Evolutionary conservation across 2,797 vertebrate species (phyloP).

Genomic region (Antennarius maculatus): DNA sequence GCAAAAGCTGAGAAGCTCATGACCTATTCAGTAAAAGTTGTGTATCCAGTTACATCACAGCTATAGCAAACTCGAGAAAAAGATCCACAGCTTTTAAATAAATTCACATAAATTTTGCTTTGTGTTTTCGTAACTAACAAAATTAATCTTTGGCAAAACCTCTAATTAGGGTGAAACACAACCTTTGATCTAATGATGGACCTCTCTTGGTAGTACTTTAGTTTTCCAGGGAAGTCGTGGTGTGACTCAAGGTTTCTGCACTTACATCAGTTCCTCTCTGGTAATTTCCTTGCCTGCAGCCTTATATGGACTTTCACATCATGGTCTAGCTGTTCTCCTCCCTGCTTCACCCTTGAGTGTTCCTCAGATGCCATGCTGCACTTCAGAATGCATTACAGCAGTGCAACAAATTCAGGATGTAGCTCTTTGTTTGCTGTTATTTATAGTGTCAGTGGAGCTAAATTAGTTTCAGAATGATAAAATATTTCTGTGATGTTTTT

Average conservation of each 20-base stretch:
- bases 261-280: conserved; percentile 90
- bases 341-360: conserved; percentile 56
- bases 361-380: conserved; percentile 59
- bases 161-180: conserved; percentile 40
- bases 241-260: conserved; percentile 94
- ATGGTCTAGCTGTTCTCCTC: conserved; percentile 63
- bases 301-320: conserved; percentile 90
- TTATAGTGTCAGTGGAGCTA: background rate
- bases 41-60: background rate
- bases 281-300: conserved; percentile 88
- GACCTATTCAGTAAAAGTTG: conserved; percentile 22
- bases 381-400: conserved; percentile 46
- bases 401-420: conserved; percentile 16
- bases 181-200: conserved; percentile 28
- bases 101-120: conserved; percentile 12
- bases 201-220: conserved; percentile 77
- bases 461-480: conserved; percentile 5
- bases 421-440: background rate
- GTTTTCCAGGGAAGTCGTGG: conserved; percentile 83
- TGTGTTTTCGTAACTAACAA: background rate
- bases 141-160: conserved; percentile 25
- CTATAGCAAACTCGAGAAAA: background rate
- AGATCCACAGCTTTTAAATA: background rate
- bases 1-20: conserved; percentile 27
- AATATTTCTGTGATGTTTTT: background rate